These are phyloP conservation scores for Grantiella picta DNA, from an alignment of 2,113 vertebrate genomes.

Conservation along the genomic window DNA sequence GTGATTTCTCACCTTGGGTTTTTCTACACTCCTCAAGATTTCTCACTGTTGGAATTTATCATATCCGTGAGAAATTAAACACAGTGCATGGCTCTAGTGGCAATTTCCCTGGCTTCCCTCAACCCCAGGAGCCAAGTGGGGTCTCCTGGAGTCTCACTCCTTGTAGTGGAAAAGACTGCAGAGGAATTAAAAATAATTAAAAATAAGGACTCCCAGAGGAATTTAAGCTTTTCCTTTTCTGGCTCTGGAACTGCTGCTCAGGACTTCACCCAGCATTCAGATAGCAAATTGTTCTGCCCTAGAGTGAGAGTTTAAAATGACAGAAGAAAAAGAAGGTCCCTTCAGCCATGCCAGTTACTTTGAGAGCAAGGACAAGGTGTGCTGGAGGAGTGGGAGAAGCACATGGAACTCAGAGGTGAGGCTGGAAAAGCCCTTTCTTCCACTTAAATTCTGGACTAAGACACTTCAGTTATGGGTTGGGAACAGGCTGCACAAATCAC, in stretches of 20 bases:
- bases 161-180: background rate
- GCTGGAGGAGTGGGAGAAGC: background rate
- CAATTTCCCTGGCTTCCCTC: background rate
- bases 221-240: background rate
- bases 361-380: background rate
- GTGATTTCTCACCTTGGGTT: background rate
- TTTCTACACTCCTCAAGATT: background rate
- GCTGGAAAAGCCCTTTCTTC: background rate
- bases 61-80: background rate
- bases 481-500: background rate
- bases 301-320: background rate
- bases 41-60: background rate
- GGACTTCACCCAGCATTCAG: background rate
- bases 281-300: background rate
- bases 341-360: background rate
- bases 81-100: background rate
- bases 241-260: background rate
- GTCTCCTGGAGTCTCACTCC: background rate
- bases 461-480: background rate
- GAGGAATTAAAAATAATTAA: background rate
- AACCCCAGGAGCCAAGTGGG: background rate
- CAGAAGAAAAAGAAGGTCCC: background rate
- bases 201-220: background rate
- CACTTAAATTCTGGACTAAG: background rate
- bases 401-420: background rate